These are phyloP conservation scores for Malthinus flaveolus DNA, from an alignment of 2,888 invertebrate species.

Conservation along the genomic window DNA sequence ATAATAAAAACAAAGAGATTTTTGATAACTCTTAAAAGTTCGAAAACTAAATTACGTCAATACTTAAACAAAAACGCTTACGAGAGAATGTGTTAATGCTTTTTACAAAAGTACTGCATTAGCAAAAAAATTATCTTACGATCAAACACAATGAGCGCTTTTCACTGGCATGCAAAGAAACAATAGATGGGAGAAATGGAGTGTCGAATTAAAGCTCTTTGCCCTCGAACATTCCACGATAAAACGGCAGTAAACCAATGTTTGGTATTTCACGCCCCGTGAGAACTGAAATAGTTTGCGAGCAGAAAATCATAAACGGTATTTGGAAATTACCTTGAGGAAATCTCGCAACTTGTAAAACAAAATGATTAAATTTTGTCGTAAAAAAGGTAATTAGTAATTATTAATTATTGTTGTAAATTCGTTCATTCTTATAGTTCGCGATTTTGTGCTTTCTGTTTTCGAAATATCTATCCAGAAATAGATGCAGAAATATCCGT, in stretches of 20 bases:
- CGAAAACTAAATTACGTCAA: too few relatives aligned
- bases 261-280: slow-evolving; percentile 21
- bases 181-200: slow-evolving; percentile 22
- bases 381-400: background rate
- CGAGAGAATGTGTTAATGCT: too few relatives aligned
- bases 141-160: background rate
- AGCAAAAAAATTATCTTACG: too few relatives aligned
- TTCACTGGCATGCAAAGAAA: slow-evolving; percentile 15
- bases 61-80: too few relatives aligned
- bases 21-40: too few relatives aligned
- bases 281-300: slow-evolving; percentile 17
- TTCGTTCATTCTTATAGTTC: too few relatives aligned
- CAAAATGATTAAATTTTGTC: slow-evolving; percentile 7
- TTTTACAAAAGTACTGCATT: too few relatives aligned
- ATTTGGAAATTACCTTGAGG: slow-evolving; percentile 6
- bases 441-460: too few relatives aligned
- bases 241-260: slow-evolving; percentile 22
- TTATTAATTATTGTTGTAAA: too few relatives aligned
- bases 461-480: too few relatives aligned
- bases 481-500: too few relatives aligned
- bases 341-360: slow-evolving; percentile 13
- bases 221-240: slow-evolving; percentile 12
- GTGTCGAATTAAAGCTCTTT: slow-evolving; percentile 21
- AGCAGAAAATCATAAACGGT: slow-evolving; percentile 17
- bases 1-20: too few relatives aligned